Base-by-base conservation (phyloP, 2,113 vertebrate genomes). In the Plestiodon gilberti region DNA sequence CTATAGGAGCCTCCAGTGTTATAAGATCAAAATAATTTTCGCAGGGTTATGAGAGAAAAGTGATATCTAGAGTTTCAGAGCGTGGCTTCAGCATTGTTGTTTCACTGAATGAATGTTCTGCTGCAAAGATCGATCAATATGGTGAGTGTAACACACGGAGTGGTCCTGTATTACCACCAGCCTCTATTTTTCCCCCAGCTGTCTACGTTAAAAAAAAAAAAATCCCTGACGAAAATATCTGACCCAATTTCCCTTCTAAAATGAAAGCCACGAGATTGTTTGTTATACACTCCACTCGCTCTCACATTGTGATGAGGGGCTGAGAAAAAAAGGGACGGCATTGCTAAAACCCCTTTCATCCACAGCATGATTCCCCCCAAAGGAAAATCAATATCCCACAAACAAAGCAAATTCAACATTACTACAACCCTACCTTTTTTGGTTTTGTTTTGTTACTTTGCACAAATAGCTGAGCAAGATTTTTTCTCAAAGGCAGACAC, bases 21-120 rank as follows among this genome's bases (percentile, higher is more conserved):
- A 33, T 52, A 20, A 43, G 23, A 73, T 83, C 81, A 57, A 73
- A 93, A 94, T 94, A 91, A 94, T 95, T 93, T 95, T 93, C 89
- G 93, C 88, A 83, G 94, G 90, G 93, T 93, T 91, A 61, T 90
- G 87, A 90, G 33, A 55, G 71, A 91, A 82, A 91, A 92, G 87
- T 2, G 1, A 48, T 33, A 76, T 22, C 8, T 52, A n/a, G 43
- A 65, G 74, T 94, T 90, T 88, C 57, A 52, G 78, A 67, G 84
- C 67, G 64, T 93, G 89, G 77, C 88, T 91, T 90, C 67, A 71
- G 89, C 86, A 64, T 81, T 83, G 83, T 92, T 92, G 92, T 93
- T 86, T 33, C 84, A 61, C 82, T 2, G 23, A 89, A 87, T 90
- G 87, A 85, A 83, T 89, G 89, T 40, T 92, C 86, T 89, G 64